Evolutionary conservation across 2,113 vertebrate genomes (phyloP), one percentile per base, ranked within the genome.

Genomic region (Cyanistes caeruleus): DNA sequence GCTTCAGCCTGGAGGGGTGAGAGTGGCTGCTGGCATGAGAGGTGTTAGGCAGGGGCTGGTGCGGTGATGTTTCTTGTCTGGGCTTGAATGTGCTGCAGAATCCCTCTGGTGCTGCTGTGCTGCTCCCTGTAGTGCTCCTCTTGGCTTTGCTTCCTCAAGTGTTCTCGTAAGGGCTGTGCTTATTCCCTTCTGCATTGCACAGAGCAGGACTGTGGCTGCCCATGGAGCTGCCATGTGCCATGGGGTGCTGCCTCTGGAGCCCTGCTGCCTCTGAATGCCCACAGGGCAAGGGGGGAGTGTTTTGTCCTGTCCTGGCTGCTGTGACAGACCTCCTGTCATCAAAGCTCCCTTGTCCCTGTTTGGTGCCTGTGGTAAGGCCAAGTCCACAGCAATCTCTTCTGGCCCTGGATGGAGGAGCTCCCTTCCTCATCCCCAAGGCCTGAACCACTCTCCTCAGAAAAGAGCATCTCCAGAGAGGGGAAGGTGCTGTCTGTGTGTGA

Each of bases 191-290:
- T 35, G 56, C 3, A 1, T 13, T 69, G 72, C 52, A n/a, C 70
- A 24, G 81, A 60, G 41, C 28, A 23, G 6, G 7, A 5, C 58
- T 39, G 28, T 74, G 39, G 17, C 39, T 64, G 80, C 41, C 56
- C 0, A 0, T 0, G 6, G 52, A 49, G 52, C 68, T 68, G n/a
- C 55, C 5, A 0, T 2, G 30, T 65, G 10, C 78, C 2, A 0
- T 0, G 1, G 33, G 73, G 6, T 39, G 49, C 63, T 87, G 64
- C 44, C 35, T 68, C 13, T 9, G 1, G 52, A 67, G n/a, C 31
- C 67, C 13, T 18, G 13, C 28, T 48, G 63, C 31, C 48, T 58
- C 25, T 28, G 11, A n/a, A 27, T 75, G 48, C 80, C 43, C 21
- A 5, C 0, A 5, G 72, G 20, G 20, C 51, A 8, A 13, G 69